Evolutionary conservation across 53 echinoderm and acorn worm species (phyloP).

Genomic region (Echinometra lucunter): DNA sequence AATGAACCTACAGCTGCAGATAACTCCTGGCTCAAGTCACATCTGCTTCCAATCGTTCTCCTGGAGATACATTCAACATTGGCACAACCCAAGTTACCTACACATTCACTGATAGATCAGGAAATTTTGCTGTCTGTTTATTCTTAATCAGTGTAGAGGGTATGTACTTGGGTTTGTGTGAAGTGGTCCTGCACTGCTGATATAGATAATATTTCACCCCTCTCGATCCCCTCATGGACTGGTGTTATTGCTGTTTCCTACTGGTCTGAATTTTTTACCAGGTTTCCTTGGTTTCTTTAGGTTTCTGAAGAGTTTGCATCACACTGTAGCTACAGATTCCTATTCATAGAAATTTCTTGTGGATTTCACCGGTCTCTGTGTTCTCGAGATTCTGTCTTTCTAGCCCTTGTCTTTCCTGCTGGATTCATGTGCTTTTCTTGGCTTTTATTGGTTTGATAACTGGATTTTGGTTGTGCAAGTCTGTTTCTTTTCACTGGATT

Average conservation of each 20-base stretch:
- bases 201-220: too few species aligned
- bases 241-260: neutral
- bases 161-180: neutral
- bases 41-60: neutral
- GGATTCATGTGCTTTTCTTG: neutral
- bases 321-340: too few species aligned
- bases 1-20: constrained; percentile 43
- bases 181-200: too few species aligned
- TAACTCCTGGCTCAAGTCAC: neutral
- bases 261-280: neutral
- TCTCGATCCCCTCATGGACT: too few species aligned
- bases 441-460: neutral
- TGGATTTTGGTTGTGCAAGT: neutral
- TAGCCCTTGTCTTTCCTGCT: neutral
- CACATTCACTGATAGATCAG: constrained; percentile 61
- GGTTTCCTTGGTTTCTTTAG: too few species aligned
- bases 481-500: neutral
- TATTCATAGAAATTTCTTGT: too few species aligned
- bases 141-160: constrained; percentile 47
- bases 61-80: constrained; percentile 18
- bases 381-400: too few species aligned
- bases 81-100: neutral
- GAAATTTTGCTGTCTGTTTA: constrained; percentile 14
- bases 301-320: too few species aligned
- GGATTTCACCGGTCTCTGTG: too few species aligned